A percentile compares a stretch with the other conserved stretches of the same genome.
These are phyloP conservation scores for Malurus elegans DNA, from an alignment of 2,113 vertebrate species.

Conservation along the genomic window DNA sequence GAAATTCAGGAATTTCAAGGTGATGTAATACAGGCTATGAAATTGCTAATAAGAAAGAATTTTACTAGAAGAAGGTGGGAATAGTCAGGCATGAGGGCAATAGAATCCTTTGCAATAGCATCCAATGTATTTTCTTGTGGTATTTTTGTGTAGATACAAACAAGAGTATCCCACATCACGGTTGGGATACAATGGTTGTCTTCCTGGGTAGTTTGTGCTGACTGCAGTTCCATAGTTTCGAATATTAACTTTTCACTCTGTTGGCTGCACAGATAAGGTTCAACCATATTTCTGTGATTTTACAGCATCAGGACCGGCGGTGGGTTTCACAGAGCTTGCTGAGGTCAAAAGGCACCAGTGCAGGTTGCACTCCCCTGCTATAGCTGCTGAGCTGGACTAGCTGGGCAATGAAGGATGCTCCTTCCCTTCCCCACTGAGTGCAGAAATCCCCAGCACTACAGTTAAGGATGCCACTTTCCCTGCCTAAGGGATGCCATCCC, in stretches of 20 bases:
- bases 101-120: neutral
- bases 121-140: neutral
- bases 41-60: neutral
- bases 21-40: neutral
- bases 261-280: neutral
- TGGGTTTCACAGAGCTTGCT: neutral
- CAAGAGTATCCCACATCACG: fast-evolving
- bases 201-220: neutral
- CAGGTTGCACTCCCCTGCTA: neutral
- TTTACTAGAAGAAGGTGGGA: neutral
- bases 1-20: neutral
- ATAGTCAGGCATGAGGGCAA: neutral
- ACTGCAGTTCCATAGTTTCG: neutral
- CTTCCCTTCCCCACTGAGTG: neutral
- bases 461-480: neutral
- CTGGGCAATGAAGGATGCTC: neutral
- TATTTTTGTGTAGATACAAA: neutral
- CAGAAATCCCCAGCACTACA: neutral
- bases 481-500: neutral
- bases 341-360: neutral
- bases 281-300: neutral
- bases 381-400: neutral
- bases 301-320: neutral
- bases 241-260: neutral
- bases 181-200: neutral